Conservation (phyloP, 2,113 vertebrate genomes). For the Chitala chitala region DNA sequence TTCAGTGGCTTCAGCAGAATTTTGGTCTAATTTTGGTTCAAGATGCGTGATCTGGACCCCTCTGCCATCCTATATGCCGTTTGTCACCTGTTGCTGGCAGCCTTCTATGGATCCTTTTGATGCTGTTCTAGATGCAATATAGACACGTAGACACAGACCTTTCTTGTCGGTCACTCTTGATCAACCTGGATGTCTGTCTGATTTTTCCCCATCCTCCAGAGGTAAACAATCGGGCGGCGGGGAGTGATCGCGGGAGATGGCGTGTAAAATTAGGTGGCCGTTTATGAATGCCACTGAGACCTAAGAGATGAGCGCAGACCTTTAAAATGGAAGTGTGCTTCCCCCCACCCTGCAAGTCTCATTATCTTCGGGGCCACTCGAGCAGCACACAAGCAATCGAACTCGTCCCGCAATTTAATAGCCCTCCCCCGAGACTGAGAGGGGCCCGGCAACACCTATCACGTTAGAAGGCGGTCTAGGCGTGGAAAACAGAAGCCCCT, state of each 20-base stretch:
- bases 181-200: too few relatives aligned
- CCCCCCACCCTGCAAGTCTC: conserved; percentile 8
- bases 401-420: conserved; percentile 37
- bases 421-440: conserved; percentile 23
- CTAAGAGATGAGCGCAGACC: conserved; percentile 23
- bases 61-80: conserved; percentile 48
- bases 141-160: too few relatives aligned
- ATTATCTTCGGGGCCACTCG: conserved; percentile 40
- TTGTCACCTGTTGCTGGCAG: conserved; percentile 41
- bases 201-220: too few relatives aligned
- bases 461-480: conserved; percentile 22
- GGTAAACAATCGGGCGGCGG: conserved; percentile 22
- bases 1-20: conserved; percentile 15
- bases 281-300: conserved; percentile 38
- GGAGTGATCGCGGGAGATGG: conserved; percentile 26
- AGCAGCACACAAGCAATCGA: conserved; percentile 42
- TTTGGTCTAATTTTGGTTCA: conserved; percentile 20
- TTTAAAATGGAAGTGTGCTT: conserved; percentile 30
- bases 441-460: conserved; percentile 31
- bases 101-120: background rate
- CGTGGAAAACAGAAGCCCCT: conserved; percentile 17
- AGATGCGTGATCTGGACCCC: conserved; percentile 44
- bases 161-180: too few relatives aligned
- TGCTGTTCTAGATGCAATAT: too few relatives aligned
- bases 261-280: conserved; percentile 33